Evolutionary conservation across 2,797 vertebrate genomes (phyloP), one percentile per base, ranked within the genome.

Genomic region (Megalops cyprinoides): DNA sequence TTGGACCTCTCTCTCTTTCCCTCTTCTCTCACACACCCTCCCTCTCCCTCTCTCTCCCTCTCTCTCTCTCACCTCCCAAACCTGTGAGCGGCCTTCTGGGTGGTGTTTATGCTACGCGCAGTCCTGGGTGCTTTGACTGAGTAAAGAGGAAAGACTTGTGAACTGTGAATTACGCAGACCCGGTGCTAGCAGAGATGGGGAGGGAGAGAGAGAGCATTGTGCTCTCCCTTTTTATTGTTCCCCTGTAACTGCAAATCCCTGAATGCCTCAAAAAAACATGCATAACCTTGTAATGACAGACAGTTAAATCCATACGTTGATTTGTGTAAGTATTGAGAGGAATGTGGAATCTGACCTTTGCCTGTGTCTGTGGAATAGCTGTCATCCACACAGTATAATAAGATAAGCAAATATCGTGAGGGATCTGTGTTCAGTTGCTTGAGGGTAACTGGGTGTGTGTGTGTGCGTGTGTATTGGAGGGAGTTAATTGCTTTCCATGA

Each of bases 401-500:
- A 46, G 42, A 3, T 76, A 48, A 76, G 39, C 44, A 1, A 15
- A 25, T 20, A 28, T 56, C 18, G n/a, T 39, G 51, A 42, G 53
- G 39, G 77, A 25, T 74, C 79, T 74, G 8, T 65, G 82, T 91
- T 89, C n/a, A 9, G 82, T 86, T 46, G 87, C 90, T 91, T 85
- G 78, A 60, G 83, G 87, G 89, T 84, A 92, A 90, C 89, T 87
- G 67, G 83, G 85, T 83, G 85, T 74, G 60, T 77, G 60, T 79
- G 25, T 2, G 25, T 75, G 81, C n/a, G n/a, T 8, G 39, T 65
- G 76, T 34, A 28, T n/a, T 78, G 77, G 79, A 60, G 55, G 87
- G 88, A 90, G 90, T 90, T 93, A 94, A 94, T 94, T 92, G 90
- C 92, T 90, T 91, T 91, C 89, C 81, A 85, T 91, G 92, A 93